phyloP scores from a whole-genome alignment of 2,113 vertebrate genomes.

The Peucedramus taeniatus region DNA sequence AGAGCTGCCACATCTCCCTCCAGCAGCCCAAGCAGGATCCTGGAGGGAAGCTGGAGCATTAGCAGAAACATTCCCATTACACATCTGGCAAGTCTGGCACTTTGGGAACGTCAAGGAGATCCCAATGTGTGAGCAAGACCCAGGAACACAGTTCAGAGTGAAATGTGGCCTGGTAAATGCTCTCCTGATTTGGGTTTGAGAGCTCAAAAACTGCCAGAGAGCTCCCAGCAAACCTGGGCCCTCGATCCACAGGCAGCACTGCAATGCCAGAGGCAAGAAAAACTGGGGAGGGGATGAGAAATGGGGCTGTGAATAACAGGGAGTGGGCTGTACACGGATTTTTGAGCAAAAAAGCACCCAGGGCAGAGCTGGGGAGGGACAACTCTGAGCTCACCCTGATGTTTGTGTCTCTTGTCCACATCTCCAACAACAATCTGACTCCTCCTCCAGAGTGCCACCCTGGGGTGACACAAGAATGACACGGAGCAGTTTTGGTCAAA shows the following conservation, averaged over 20 bases:
- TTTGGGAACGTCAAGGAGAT: neutral
- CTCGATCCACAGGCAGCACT: neutral
- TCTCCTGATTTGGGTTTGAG: neutral
- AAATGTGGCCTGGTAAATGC: neutral
- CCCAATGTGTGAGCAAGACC: neutral
- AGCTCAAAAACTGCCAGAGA: neutral
- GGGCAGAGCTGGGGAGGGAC: neutral
- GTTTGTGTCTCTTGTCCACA: neutral
- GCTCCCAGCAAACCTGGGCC: neutral
- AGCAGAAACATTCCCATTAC: neutral
- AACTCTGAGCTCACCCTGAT: neutral
- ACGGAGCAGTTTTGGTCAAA: too few species aligned
- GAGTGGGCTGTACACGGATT: neutral
- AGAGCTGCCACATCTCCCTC: neutral
- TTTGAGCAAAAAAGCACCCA: neutral
- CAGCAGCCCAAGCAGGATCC: neutral
- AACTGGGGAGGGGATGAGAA: neutral
- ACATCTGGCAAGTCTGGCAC: neutral
- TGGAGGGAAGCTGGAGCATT: neutral
- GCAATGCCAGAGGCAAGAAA: rapidly evolving
- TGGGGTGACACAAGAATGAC: too few species aligned
- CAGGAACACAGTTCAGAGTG: neutral
- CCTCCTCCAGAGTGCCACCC: too few species aligned
- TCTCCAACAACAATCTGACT: neutral
- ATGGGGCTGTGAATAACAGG: neutral